A percentile compares a stretch with the other conserved stretches of the same genome.
Conservation (phyloP, 2,113 vertebrate genomes). For the Psophia crepitans region DNA sequence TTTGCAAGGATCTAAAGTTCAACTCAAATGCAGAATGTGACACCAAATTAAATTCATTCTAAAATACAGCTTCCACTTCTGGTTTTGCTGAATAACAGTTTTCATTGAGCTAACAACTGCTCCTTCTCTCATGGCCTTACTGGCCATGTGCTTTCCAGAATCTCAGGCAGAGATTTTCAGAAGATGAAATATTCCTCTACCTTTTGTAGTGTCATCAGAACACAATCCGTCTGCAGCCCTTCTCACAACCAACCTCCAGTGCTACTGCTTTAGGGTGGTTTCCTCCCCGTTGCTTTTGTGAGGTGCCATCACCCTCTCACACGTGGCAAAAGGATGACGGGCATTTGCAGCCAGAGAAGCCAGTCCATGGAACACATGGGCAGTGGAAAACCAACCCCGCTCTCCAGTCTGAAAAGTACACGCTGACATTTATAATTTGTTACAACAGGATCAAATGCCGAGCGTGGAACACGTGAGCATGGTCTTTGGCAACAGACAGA, state of each 20-base stretch:
- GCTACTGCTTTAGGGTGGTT: background rate
- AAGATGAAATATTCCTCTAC: background rate
- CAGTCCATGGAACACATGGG: rapidly evolving
- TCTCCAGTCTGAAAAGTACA: background rate
- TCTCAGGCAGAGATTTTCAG: background rate
- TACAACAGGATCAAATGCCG: background rate
- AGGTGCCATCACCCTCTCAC: background rate
- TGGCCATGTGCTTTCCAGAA: background rate
- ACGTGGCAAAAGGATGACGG: rapidly evolving
- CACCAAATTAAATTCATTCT: background rate
- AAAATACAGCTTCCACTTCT: background rate
- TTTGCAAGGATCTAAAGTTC: background rate
- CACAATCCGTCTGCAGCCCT: background rate
- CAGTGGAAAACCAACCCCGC: background rate
- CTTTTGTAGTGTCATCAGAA: background rate
- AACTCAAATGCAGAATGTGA: background rate
- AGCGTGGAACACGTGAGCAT: background rate
- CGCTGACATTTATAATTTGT: background rate
- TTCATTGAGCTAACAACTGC: background rate
- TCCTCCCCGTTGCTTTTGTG: rapidly evolving
- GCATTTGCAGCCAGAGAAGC: background rate
- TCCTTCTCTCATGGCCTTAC: background rate
- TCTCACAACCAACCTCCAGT: background rate
- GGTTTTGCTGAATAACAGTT: background rate
- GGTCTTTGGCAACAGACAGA: background rate